phyloP scores from a whole-genome alignment of 1,140 invertebrate species.

The Zaprionus camerounensis region DNA sequence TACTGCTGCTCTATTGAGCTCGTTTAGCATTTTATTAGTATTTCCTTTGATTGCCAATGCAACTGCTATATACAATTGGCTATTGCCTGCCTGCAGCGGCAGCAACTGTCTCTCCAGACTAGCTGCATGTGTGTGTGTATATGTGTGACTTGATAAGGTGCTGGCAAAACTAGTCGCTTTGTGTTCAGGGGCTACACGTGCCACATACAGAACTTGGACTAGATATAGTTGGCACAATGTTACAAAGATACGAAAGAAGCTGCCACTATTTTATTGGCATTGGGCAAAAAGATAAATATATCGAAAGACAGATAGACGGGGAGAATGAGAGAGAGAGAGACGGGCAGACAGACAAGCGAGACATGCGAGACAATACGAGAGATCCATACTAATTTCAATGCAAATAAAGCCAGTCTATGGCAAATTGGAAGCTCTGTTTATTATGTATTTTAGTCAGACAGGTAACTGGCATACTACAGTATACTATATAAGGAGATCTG shows the following conservation, averaged over 20 bases:
- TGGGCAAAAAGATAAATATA: not conserved
- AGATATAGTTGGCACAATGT: constrained; percentile 2
- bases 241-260: constrained; percentile 1
- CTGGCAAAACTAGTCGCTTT: constrained; percentile 8
- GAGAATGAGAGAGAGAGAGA: not conserved
- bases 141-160: constrained; percentile 2
- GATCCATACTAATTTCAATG: constrained; percentile 36
- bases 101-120: too few relatives aligned
- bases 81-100: constrained; percentile 11
- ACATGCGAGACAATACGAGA: constrained; percentile 1
- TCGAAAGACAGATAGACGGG: not conserved
- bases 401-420: constrained; percentile 22
- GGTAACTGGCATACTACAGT: not conserved
- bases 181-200: constrained; percentile 24
- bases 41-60: constrained; percentile 48
- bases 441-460: constrained; percentile 21
- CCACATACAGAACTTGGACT: constrained; percentile 4
- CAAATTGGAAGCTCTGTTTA: constrained; percentile 36
- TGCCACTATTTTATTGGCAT: constrained; percentile 8
- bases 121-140: not conserved
- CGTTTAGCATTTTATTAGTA: constrained; percentile 51
- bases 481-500: not conserved
- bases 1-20: constrained; percentile 35
- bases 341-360: not conserved
- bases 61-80: constrained; percentile 31